phyloP scores from a whole-genome alignment of 1,140 invertebrate species.

The Holcopasites calliopsidis region DNA sequence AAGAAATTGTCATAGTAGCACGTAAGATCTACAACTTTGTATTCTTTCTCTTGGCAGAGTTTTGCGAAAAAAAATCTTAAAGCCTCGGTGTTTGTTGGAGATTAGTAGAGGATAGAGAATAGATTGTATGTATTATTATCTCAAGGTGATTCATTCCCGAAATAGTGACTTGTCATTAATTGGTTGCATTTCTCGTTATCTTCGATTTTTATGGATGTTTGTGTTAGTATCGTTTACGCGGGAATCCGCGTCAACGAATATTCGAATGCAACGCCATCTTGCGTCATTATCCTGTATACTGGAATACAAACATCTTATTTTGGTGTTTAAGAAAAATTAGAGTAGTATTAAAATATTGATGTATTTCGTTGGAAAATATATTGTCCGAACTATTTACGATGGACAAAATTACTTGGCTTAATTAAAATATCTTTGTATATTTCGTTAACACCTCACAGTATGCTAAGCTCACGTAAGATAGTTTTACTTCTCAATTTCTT shows the following conservation, averaged over 20 bases:
- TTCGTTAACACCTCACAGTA: no score
- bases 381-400: no score
- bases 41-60: conserved; percentile 51
- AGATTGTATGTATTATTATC: conserved; percentile 39
- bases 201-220: not conserved
- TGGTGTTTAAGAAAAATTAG: no score
- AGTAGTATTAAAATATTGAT: no score
- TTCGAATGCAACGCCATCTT: not conserved
- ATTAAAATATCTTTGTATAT: no score
- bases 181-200: conserved; percentile 5
- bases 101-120: conserved; percentile 59
- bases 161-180: conserved; percentile 56
- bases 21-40: not conserved
- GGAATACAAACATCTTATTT: no score
- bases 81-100: conserved; percentile 53
- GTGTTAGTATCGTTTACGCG: not conserved
- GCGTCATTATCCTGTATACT: no score
- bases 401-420: no score
- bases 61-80: conserved; percentile 55
- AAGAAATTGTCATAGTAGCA: not conserved
- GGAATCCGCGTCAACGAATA: not conserved
- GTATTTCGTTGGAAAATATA: no score
- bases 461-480: no score
- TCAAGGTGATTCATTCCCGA: conserved; percentile 67
- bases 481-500: no score